These are phyloP conservation scores for Onthophagus sagittarius DNA, from an alignment of 2,888 invertebrate species.

Conservation along the genomic window DNA sequence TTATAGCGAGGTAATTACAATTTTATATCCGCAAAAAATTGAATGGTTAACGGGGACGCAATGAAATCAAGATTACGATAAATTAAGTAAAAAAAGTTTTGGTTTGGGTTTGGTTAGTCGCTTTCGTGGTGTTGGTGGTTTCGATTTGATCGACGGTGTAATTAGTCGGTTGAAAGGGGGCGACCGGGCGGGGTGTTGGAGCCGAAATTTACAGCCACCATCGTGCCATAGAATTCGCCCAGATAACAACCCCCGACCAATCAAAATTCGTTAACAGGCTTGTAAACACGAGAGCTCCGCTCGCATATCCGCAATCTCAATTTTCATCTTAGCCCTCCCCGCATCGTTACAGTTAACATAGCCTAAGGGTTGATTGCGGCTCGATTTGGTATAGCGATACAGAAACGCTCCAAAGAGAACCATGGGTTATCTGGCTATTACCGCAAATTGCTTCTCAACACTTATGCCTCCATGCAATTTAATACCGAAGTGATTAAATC, in stretches of 20 bases:
- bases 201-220: neutral
- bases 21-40: neutral
- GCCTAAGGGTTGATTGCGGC: neutral
- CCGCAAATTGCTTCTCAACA: neutral
- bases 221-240: neutral
- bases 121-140: neutral
- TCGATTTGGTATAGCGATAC: neutral
- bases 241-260: neutral
- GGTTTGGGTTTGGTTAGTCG: too few species aligned
- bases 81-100: neutral
- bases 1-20: neutral
- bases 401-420: neutral
- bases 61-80: neutral
- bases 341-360: neutral
- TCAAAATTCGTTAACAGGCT: neutral
- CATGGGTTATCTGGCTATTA: neutral
- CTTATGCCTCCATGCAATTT: too few species aligned
- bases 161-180: neutral
- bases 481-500: too few species aligned
- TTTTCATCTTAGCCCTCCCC: neutral
- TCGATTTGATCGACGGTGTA: neutral
- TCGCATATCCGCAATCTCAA: neutral
- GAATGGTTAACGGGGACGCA: neutral
- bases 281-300: neutral
- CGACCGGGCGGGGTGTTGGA: neutral